Evolutionary conservation across 1,140 invertebrate species (phyloP).

Genomic region (Drosophila subobscura): DNA sequence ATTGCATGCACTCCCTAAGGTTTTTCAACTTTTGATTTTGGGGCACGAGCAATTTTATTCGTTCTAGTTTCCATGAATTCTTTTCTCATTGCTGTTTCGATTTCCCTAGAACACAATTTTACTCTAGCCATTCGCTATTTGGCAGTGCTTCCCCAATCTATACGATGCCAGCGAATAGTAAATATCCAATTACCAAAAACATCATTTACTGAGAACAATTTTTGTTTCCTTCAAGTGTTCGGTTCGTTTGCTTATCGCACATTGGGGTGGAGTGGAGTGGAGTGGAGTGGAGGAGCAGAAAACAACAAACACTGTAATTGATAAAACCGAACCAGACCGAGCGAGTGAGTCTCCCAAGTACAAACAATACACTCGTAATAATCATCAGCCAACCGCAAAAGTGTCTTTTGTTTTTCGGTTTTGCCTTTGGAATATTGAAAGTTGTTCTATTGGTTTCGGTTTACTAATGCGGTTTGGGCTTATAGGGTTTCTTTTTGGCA

Average conservation of each 20-base stretch:
- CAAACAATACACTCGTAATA: slow-evolving; percentile 3
- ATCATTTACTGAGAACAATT: slow-evolving; percentile 36
- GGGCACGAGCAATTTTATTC: background rate
- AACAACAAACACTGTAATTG: slow-evolving; percentile 33
- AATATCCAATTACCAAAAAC: slow-evolving; percentile 55
- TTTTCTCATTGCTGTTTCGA: background rate
- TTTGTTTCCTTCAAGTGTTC: slow-evolving; percentile 31
- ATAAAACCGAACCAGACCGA: slow-evolving; percentile 22
- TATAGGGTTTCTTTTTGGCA: slow-evolving; percentile 6
- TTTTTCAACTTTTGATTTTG: slow-evolving; percentile 11
- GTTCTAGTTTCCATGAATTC: slow-evolving; percentile 2
- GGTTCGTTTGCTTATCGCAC: slow-evolving; percentile 23
- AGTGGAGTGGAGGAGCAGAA: slow-evolving; percentile 2
- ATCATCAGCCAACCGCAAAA: slow-evolving; percentile 21
- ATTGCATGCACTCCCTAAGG: background rate
- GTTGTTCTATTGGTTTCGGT: slow-evolving; percentile 9
- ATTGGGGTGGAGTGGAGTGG: background rate
- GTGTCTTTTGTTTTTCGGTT: slow-evolving; percentile 18
- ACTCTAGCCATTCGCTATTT: background rate
- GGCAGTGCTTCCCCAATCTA: background rate
- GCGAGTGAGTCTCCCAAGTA: slow-evolving; percentile 6
- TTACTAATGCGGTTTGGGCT: slow-evolving; percentile 18
- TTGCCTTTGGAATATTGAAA: slow-evolving; percentile 14
- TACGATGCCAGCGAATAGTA: background rate
- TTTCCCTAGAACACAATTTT: background rate